phyloP scores from a whole-genome alignment of 2,113 vertebrate species.

The Chloropsis hardwickii region DNA sequence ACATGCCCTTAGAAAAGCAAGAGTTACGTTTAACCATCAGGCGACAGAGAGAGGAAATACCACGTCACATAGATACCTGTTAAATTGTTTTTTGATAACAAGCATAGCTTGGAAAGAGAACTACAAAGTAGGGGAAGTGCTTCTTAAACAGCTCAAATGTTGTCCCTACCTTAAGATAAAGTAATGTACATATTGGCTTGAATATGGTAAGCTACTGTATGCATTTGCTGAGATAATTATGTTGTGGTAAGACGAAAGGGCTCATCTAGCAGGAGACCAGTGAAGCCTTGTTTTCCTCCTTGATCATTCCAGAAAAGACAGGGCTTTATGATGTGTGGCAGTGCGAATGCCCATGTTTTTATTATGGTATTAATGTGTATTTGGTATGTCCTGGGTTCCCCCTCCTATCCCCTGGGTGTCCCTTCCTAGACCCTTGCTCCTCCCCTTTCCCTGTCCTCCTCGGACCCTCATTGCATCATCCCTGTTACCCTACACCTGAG shows the following conservation, averaged over 20 bases:
- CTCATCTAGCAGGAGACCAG: background rate
- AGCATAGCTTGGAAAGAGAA: background rate
- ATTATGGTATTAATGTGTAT: no score
- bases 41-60: background rate
- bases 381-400: no score
- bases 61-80: fast-evolving
- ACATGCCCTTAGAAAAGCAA: background rate
- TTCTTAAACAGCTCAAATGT: background rate
- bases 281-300: background rate
- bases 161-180: background rate
- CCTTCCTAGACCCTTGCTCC: no score
- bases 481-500: no score
- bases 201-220: background rate
- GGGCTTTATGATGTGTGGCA: background rate
- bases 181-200: fast-evolving
- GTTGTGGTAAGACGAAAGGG: background rate
- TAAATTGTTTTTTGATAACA: background rate
- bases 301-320: background rate
- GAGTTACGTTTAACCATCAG: background rate
- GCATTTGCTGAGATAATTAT: background rate
- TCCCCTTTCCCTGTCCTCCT: no score
- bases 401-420: no score
- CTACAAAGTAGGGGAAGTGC: background rate
- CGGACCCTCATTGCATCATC: no score
- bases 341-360: no score